Conservation (phyloP, 2,888 invertebrate genomes). For the Anarsia innoxiella region DNA sequence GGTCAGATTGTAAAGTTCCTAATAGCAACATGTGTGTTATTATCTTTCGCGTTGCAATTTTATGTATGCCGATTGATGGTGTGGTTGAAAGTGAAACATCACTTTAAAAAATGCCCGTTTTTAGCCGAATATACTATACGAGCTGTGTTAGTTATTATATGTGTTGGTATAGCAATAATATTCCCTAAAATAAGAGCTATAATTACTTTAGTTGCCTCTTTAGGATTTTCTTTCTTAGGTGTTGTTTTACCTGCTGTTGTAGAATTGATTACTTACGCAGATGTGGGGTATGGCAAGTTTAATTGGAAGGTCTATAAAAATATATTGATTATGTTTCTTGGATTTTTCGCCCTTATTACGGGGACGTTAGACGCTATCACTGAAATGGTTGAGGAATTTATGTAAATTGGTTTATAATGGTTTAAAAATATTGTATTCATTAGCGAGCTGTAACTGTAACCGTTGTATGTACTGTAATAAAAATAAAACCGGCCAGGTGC, state of each 20-base stretch:
- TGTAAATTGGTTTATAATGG: too few species aligned
- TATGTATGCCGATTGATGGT: conserved; percentile 91
- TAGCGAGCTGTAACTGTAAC: too few species aligned
- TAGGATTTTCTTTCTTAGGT: background rate
- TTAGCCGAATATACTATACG: conserved; percentile 43
- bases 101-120: conserved; percentile 71
- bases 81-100: conserved; percentile 82
- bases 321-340: conserved; percentile 26
- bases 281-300: conserved; percentile 50
- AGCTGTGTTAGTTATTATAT: background rate
- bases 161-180: background rate
- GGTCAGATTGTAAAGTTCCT: conserved; percentile 77
- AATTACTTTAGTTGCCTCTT: background rate
- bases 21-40: conserved; percentile 87
- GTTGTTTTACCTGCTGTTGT: background rate
- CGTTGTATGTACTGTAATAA: too few species aligned
- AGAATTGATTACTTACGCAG: background rate
- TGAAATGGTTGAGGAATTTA: too few species aligned
- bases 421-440: too few species aligned
- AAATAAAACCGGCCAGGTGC: too few species aligned
- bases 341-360: too few species aligned
- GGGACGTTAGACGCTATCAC: too few species aligned
- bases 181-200: background rate
- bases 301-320: conserved; percentile 84
- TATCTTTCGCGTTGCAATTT: conserved; percentile 92